phyloP scores from a whole-genome alignment of 2,888 invertebrate genomes.

The Pherbina coryleti region DNA sequence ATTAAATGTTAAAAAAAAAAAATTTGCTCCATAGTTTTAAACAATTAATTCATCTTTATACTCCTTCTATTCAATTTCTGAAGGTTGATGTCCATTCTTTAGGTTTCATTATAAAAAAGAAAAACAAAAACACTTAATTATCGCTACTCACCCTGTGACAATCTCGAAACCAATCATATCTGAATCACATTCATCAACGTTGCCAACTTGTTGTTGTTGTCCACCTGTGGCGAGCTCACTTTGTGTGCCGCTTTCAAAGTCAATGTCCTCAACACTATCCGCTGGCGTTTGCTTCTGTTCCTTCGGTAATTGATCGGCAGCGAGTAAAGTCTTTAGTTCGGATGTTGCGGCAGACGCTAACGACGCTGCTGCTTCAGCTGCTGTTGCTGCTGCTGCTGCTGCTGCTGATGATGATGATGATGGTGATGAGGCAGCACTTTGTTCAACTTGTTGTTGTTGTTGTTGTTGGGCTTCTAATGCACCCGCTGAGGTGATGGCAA shows the following conservation, averaged over 20 bases:
- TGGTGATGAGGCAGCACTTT: constrained; percentile 26
- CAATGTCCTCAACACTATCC: constrained; percentile 52
- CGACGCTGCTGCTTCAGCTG: constrained; percentile 16
- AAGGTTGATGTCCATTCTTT: too few relatives aligned
- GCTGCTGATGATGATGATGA: constrained; percentile 45
- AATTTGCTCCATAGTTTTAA: too few relatives aligned
- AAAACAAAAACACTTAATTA: too few relatives aligned
- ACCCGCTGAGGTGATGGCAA: background rate
- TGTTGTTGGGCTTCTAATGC: constrained; percentile 34
- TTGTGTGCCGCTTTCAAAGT: constrained; percentile 30
- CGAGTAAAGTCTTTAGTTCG: constrained; percentile 44
- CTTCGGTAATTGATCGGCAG: constrained; percentile 53
- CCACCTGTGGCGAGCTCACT: constrained; percentile 24
- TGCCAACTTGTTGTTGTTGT: constrained; percentile 4
- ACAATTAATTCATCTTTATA: too few relatives aligned
- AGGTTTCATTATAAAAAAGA: too few relatives aligned
- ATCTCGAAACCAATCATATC: constrained; percentile 93
- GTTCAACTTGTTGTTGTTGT: background rate
- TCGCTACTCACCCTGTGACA: constrained; percentile 79
- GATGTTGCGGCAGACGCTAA: constrained; percentile 36
- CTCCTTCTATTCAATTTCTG: too few relatives aligned
- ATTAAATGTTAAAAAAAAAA: too few relatives aligned
- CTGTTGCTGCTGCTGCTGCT: constrained; percentile 43
- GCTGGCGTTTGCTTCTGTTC: constrained; percentile 54
- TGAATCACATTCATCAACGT: constrained; percentile 82